These are phyloP conservation scores for Neodon shergylaensis DNA, from an alignment of 2,113 vertebrate genomes.

Conservation along the genomic window DNA sequence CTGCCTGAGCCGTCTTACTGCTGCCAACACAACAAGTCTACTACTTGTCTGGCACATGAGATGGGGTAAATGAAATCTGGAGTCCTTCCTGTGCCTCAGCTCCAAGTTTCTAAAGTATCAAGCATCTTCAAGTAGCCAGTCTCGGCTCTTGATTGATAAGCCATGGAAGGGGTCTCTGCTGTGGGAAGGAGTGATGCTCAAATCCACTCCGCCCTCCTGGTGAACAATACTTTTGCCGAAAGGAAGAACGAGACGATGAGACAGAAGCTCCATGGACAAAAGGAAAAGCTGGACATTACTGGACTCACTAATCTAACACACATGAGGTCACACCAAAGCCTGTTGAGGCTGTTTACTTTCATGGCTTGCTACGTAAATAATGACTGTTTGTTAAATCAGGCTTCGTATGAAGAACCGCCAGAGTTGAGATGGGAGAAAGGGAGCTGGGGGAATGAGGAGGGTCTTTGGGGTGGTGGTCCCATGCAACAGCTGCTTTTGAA, in stretches of 20 bases:
- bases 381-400: conserved; percentile 1
- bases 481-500: background rate
- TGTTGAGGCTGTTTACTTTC: background rate
- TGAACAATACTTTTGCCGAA: fast-evolving
- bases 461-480: background rate
- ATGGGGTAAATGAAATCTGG: background rate
- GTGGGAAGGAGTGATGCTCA: fast-evolving
- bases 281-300: background rate
- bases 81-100: background rate
- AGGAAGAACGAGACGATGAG: background rate
- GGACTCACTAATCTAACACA: background rate
- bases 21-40: background rate
- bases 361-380: background rate
- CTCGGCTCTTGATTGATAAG: background rate
- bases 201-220: fast-evolving
- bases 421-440: background rate
- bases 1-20: background rate
- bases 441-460: background rate
- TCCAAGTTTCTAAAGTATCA: background rate
- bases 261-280: background rate
- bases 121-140: background rate
- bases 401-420: background rate
- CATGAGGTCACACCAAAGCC: fast-evolving
- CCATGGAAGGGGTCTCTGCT: background rate
- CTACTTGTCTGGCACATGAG: fast-evolving